Percentiles rank a stretch among this genome's conserved stretches.
Evolutionary conservation across 2,113 vertebrate genomes (phyloP).

Genomic region (Syngnathus typhle): DNA sequence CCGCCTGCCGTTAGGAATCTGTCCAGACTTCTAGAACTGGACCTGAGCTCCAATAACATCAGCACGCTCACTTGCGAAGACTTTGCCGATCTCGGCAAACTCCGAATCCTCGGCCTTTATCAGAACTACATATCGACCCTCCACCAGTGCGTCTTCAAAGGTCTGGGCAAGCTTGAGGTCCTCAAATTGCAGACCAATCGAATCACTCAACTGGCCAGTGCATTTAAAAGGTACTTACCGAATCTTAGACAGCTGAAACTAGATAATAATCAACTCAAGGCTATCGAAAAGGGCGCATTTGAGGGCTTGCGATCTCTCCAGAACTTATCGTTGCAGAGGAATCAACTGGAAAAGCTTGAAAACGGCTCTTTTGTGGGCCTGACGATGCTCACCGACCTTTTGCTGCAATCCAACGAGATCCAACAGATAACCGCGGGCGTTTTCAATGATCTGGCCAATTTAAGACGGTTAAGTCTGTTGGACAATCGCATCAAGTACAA

Average conservation of each 20-base stretch:
- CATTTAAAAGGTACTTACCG: constrained; percentile 48
- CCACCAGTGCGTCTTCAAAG: constrained; percentile 49
- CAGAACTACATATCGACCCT: constrained; percentile 51
- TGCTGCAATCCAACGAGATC: constrained; percentile 50
- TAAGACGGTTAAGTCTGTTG: constrained; percentile 51
- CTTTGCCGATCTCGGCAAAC: constrained; percentile 50
- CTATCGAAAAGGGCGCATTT: constrained; percentile 21
- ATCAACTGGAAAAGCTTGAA: constrained; percentile 47
- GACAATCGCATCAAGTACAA: constrained; percentile 53
- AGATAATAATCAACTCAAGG: constrained; percentile 49
- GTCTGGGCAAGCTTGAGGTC: constrained; percentile 41
- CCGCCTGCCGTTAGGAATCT: constrained; percentile 36
- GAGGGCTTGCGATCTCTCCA: constrained; percentile 33
- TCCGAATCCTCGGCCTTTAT: constrained; percentile 50
- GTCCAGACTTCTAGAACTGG: constrained; percentile 40
- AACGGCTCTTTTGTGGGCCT: constrained; percentile 49
- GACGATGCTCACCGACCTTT: constrained; percentile 33
- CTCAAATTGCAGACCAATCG: constrained; percentile 55
- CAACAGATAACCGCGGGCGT: neutral
- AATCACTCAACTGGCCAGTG: constrained; percentile 31
- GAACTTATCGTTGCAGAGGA: constrained; percentile 50
- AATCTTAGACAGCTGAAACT: constrained; percentile 51
- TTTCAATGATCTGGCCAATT: constrained; percentile 55
- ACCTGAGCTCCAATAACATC: constrained; percentile 65
- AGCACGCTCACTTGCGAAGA: constrained; percentile 35